Evolutionary conservation across 92 coral and sea anemone genomes (phyloP), one percentile per base, ranked within the genome.

Genomic region (Isaurus tuberculatus): DNA sequence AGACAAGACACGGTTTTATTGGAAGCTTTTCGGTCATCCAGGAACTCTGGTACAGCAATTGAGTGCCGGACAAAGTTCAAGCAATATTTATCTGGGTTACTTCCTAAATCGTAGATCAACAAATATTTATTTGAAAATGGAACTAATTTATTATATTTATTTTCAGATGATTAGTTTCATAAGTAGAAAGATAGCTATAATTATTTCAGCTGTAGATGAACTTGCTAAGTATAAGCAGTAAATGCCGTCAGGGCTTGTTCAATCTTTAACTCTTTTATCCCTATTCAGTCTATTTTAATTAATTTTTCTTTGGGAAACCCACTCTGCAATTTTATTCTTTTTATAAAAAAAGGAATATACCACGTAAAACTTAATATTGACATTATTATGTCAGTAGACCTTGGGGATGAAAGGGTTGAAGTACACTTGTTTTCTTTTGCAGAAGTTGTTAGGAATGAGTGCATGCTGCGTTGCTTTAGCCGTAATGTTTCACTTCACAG

Each of bases 21-120:
- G 33, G 94, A 96, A 88, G 98, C 99, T 13, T 96, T 86, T 83
- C 98, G 99, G 55, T 86, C 99, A 58, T 87, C 98, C 25, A 94
- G 89, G 66, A 87, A 91, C 82, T 94, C 99, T 42, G 89, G 94
- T 49, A 92, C 94, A 30, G 88, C 30, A 61, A 87, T 85, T 65
- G 98, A 94, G 65, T 90, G 94, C 36, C 89, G 83, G 83, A 89
- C 90, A 36, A 94, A 94, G 78, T 94, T 96, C 89, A 88, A 93
- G 86, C 99, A 96, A 85, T 96, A 96, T 81, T 83, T 96, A 36
- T 89, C 94, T 28, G 96, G 95, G 43, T 82, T 96, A 83, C 85
- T 89, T 65, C 88, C 90, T 77, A 89, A 65, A 81, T 70, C 85
- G 63, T 91, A 86, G 78, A 37, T 37, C 15, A 63, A 73, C 22